phyloP scores from a whole-genome alignment of 1,140 invertebrate species.

The Sminthurinus signatus region DNA sequence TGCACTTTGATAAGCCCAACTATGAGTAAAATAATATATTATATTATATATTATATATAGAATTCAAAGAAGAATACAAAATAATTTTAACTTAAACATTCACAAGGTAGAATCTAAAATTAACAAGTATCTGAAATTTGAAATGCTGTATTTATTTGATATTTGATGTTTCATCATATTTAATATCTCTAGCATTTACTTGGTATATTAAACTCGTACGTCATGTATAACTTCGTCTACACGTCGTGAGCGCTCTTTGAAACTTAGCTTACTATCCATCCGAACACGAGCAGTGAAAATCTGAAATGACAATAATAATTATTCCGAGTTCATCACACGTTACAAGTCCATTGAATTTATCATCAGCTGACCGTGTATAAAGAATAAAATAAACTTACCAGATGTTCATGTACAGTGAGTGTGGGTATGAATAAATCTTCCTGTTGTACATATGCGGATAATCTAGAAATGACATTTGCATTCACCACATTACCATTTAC shows the following conservation, averaged over 20 bases:
- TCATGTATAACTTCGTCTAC: constrained; percentile 85
- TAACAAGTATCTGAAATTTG: background rate
- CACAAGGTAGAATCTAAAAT: background rate
- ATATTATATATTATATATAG: no score
- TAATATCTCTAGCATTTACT: background rate
- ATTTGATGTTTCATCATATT: background rate
- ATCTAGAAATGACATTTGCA: constrained; percentile 44
- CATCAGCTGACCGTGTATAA: no score
- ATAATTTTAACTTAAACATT: no score
- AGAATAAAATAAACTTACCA: no score
- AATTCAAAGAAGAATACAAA: no score
- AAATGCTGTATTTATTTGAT: background rate
- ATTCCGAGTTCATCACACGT: no score
- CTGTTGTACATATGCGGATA: constrained; percentile 88
- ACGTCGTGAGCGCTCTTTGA: constrained; percentile 64
- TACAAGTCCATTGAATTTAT: no score
- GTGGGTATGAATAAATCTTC: constrained; percentile 89
- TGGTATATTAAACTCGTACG: constrained; percentile 49
- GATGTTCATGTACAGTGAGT: constrained; percentile 82
- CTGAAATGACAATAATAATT: no score
- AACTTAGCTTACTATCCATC: constrained; percentile 75
- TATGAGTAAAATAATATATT: constrained; percentile 46
- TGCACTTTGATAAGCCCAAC: constrained; percentile 77
- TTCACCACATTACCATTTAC: constrained; percentile 42
- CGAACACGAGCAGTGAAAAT: constrained; percentile 89